Conservation (phyloP, 2,113 vertebrate genomes). For the Grammomys surdaster region DNA sequence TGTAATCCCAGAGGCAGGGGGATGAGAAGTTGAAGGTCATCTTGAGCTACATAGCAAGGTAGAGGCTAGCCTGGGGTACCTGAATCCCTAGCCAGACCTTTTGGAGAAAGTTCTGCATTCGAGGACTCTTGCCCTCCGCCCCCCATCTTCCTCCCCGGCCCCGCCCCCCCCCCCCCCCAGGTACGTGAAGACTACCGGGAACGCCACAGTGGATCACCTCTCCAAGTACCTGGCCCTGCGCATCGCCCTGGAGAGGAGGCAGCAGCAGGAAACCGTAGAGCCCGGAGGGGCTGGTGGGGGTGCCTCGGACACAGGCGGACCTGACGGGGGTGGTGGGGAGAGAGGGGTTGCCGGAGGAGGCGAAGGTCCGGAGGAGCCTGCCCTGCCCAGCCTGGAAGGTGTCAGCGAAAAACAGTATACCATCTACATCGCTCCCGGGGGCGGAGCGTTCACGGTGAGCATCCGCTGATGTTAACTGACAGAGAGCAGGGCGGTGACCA, state of each 20-base stretch:
- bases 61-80: background rate
- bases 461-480: too few relatives aligned
- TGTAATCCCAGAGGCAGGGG: background rate
- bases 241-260: slow-evolving; percentile 91
- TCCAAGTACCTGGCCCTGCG: slow-evolving; percentile 94
- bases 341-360: slow-evolving; percentile 73
- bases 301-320: slow-evolving; percentile 74
- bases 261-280: slow-evolving; percentile 78
- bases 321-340: slow-evolving; percentile 76
- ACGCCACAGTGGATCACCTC: slow-evolving; percentile 94
- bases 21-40: background rate
- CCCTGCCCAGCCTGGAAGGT: slow-evolving; percentile 82
- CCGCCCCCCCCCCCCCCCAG: slow-evolving; percentile 81
- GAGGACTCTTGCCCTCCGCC: background rate
- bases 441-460: slow-evolving; percentile 92
- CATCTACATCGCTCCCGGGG: slow-evolving; percentile 92
- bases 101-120: background rate
- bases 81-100: background rate
- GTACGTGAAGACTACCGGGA: slow-evolving; percentile 94
- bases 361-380: slow-evolving; percentile 80
- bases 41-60: background rate
- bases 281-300: slow-evolving; percentile 81
- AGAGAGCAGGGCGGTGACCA: background rate
- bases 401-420: slow-evolving; percentile 95
- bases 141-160: too few relatives aligned